Evolutionary conservation across 2,888 invertebrate species (phyloP), one percentile per base, ranked within the genome.

Genomic region (Eilema griseolum): DNA sequence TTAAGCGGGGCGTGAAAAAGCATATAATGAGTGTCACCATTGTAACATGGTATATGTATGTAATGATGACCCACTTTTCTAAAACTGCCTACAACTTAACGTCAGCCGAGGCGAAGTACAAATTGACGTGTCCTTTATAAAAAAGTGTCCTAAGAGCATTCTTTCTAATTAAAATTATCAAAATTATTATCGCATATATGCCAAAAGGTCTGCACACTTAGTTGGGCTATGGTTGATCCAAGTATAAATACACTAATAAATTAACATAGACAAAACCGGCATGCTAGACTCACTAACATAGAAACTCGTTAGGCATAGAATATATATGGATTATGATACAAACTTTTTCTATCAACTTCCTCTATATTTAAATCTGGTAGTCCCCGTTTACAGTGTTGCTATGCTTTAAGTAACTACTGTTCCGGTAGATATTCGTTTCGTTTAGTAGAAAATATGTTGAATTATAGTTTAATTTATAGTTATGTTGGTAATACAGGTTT

Each of bases 251-350:
- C 73, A 82, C 81, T 85, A 86, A 84, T 82, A 78, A 78, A 75
- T 72, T 80, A 86, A 80, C 78, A 87, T 90, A 90, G 90, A 84
- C 77, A 81, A 90, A 78, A 89, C 83, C 86, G 90, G 94, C 94
- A 94, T 94, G 94, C 94, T 94, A 93, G 93, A 87, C 79, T 90
- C 88, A 93, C 92, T 93, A 93, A 92, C 90, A 88, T 88, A 85
- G 90, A 91, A 88, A 76, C 79, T 79, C 77, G 84, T 84, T 86
- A 87, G 82, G 86, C 81, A 86, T 89, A 89, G 88, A 87, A 83
- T 82, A 85, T 82, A 85, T 84, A 37, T 59, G 81, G 69, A 79
- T 82, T 77, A 76, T 81, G 74, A 80, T 74, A 74, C 67, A 79
- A 80, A 76, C 76, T 78, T 74, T 78, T 79, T 52, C 82, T 83